Conservation (phyloP, 2,888 invertebrate genomes). For the Balanococcus diminutus region DNA sequence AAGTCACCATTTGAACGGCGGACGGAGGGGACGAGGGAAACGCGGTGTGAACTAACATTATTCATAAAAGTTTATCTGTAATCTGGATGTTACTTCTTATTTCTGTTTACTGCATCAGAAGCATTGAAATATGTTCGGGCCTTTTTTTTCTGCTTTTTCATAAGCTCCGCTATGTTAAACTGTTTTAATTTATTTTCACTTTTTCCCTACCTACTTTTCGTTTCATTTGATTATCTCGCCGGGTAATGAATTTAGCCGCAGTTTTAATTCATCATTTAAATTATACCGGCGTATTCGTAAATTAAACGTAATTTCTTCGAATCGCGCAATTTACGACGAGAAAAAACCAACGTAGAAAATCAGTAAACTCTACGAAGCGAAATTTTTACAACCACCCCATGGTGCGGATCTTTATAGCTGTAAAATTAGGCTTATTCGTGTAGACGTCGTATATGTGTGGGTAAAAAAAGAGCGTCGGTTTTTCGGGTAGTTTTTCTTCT, state of each 20-base stretch:
- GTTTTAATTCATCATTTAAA: neutral
- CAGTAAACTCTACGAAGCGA: neutral
- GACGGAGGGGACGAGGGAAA: neutral
- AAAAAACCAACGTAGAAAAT: neutral
- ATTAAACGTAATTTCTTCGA: neutral
- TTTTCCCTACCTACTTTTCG: conserved; percentile 29
- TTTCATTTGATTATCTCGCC: conserved; percentile 10
- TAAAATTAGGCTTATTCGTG: neutral
- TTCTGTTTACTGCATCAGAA: conserved; percentile 36
- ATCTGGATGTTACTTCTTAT: conserved; percentile 46
- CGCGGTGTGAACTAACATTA: conserved; percentile 52
- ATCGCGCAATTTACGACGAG: neutral
- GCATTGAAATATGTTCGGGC: conserved; percentile 46
- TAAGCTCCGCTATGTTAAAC: neutral
- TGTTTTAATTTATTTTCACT: conserved; percentile 46
- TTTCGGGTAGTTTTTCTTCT: neutral
- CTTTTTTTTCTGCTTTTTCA: neutral
- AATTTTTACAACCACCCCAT: neutral
- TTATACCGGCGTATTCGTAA: neutral
- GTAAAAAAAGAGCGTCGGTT: neutral
- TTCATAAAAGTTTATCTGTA: conserved; percentile 50
- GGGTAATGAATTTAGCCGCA: neutral
- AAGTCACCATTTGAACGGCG: conserved; percentile 3
- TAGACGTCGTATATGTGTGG: neutral
- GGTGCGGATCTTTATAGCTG: neutral